Conservation (phyloP, 2,888 invertebrate genomes). For the Synanthedon tipuliformis region DNA sequence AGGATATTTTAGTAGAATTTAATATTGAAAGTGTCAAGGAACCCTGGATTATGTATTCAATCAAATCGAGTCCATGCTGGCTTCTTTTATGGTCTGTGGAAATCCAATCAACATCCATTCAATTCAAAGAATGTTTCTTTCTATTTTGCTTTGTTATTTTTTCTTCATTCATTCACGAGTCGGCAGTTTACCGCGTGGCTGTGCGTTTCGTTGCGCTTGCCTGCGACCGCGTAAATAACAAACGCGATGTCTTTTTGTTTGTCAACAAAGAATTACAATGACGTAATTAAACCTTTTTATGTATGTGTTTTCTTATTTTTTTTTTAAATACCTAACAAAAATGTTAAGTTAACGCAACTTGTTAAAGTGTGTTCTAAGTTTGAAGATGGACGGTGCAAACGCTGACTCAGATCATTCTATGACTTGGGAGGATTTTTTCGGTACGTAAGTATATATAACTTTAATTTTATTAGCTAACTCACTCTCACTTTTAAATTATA, state of each 20-base stretch:
- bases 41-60: too few relatives aligned
- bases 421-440: slow-evolving; percentile 80
- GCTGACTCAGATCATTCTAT: slow-evolving; percentile 77
- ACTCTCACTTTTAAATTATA: too few relatives aligned
- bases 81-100: too few relatives aligned
- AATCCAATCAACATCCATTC: too few relatives aligned
- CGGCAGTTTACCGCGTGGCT: slow-evolving; percentile 22
- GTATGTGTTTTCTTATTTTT: slow-evolving; percentile 18
- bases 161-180: slow-evolving; percentile 29
- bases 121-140: too few relatives aligned
- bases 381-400: slow-evolving; percentile 65
- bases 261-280: slow-evolving; percentile 41
- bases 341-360: slow-evolving; percentile 30
- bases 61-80: too few relatives aligned
- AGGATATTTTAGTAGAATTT: too few relatives aligned
- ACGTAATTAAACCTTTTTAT: slow-evolving; percentile 7
- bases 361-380: slow-evolving; percentile 18
- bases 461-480: not conserved
- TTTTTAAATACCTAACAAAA: slow-evolving; percentile 11
- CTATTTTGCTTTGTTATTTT: too few relatives aligned
- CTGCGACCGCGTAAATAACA: slow-evolving; percentile 14
- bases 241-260: slow-evolving; percentile 50
- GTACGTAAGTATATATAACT: slow-evolving; percentile 44
- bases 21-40: too few relatives aligned
- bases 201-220: slow-evolving; percentile 21